Conservation (phyloP, 2,888 invertebrate genomes). For the Dryobota labecula region DNA sequence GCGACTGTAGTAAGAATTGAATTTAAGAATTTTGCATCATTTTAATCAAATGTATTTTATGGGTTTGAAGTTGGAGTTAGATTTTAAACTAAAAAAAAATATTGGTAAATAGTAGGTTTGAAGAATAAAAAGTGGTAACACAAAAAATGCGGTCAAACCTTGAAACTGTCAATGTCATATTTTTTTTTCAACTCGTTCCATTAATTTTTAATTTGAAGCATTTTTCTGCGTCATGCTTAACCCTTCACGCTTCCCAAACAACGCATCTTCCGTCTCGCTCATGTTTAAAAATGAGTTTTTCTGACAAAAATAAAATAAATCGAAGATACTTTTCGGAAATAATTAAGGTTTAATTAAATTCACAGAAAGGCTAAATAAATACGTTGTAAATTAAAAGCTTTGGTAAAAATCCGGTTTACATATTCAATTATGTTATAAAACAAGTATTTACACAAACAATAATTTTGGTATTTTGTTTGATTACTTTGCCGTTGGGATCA, state of each 20-base stretch:
- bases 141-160: conserved; percentile 20
- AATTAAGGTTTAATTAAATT: conserved; percentile 2
- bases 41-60: neutral
- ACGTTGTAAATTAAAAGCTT: neutral
- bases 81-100: neutral
- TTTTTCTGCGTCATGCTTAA: conserved; percentile 53
- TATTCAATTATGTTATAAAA: conserved; percentile 16
- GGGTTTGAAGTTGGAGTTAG: neutral
- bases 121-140: neutral
- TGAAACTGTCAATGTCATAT: conserved; percentile 42
- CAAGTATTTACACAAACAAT: conserved; percentile 3
- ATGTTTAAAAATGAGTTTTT: conserved; percentile 47
- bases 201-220: conserved; percentile 61
- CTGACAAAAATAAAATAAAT: conserved; percentile 56
- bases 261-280: conserved; percentile 29
- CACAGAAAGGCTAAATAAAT: neutral
- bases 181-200: conserved; percentile 50
- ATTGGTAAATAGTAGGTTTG: neutral
- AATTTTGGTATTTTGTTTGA: neutral
- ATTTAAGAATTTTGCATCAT: neutral
- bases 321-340: conserved; percentile 41
- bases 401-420: neutral
- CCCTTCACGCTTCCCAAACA: conserved; percentile 31
- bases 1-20: too few relatives aligned
- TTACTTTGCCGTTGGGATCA: neutral